phyloP scores from a whole-genome alignment of 2,888 invertebrate species.

The Netelia melanura region DNA sequence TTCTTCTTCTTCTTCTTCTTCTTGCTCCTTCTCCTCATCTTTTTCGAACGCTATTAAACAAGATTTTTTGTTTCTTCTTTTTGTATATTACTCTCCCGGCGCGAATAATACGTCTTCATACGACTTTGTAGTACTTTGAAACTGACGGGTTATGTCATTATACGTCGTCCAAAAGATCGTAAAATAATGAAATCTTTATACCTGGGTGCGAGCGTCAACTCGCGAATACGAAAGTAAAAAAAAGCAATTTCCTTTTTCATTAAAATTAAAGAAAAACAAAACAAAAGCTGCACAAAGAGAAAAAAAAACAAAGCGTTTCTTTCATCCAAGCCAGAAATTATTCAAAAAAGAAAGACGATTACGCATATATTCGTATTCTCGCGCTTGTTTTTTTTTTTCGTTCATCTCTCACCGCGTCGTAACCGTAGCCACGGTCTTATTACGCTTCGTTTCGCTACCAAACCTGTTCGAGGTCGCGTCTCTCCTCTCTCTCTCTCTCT shows the following conservation, averaged over 20 bases:
- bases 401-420: neutral
- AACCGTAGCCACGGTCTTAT: slow-evolving; percentile 12
- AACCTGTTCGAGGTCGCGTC: neutral
- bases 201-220: neutral
- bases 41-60: slow-evolving; percentile 27
- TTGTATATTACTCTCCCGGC: slow-evolving; percentile 46
- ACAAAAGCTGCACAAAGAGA: neutral
- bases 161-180: neutral
- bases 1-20: slow-evolving; percentile 59
- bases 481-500: neutral
- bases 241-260: neutral
- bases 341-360: too few relatives aligned
- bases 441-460: slow-evolving; percentile 5
- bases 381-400: slow-evolving; percentile 1
- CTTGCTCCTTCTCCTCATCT: slow-evolving; percentile 38
- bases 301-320: too few relatives aligned
- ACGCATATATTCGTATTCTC: too few relatives aligned
- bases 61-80: slow-evolving; percentile 28
- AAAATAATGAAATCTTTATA: slow-evolving; percentile 18
- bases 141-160: neutral
- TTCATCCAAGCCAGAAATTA: too few relatives aligned
- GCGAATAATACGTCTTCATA: neutral
- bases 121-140: neutral
- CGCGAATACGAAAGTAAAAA: neutral
- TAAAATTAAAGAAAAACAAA: neutral